Percentiles rank a stretch among this genome's conserved stretches.
These are phyloP conservation scores for Petromus typicus DNA, from an alignment of 2,113 vertebrate genomes.

Conservation along the genomic window DNA sequence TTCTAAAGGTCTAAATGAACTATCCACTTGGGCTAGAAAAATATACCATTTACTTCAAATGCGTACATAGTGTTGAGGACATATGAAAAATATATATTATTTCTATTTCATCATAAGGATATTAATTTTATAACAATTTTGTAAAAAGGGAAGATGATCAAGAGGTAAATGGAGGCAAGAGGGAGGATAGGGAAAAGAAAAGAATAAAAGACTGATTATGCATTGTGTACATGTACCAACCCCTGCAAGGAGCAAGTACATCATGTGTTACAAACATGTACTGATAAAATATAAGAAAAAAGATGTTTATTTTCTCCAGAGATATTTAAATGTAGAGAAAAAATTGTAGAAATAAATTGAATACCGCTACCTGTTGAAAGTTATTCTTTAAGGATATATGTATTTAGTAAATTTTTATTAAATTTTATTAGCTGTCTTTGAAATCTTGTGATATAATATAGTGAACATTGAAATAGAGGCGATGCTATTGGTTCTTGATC, in stretches of 20 bases:
- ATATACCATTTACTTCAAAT: neutral
- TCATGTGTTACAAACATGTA: neutral
- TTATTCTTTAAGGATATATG: neutral
- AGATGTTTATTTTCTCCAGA: neutral
- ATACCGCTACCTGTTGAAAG: neutral
- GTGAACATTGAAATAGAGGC: neutral
- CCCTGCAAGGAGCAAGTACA: no score
- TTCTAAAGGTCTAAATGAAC: neutral
- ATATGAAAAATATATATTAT: neutral
- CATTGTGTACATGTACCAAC: neutral
- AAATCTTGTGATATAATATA: neutral
- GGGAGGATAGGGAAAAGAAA: neutral
- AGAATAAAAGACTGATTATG: neutral
- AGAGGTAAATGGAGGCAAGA: neutral
- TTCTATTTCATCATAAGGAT: neutral
- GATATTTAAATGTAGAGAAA: neutral
- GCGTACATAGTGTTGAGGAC: neutral
- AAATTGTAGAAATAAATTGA: neutral
- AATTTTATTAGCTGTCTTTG: neutral
- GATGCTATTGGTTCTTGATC: neutral
- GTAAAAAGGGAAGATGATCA: neutral
- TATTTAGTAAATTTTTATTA: neutral
- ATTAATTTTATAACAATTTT: neutral
- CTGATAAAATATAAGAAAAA: neutral
- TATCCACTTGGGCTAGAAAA: neutral